Percentiles rank a stretch among this genome's conserved stretches.
phyloP scores from a whole-genome alignment of 2,888 invertebrate species.

The Archips xylosteana region DNA sequence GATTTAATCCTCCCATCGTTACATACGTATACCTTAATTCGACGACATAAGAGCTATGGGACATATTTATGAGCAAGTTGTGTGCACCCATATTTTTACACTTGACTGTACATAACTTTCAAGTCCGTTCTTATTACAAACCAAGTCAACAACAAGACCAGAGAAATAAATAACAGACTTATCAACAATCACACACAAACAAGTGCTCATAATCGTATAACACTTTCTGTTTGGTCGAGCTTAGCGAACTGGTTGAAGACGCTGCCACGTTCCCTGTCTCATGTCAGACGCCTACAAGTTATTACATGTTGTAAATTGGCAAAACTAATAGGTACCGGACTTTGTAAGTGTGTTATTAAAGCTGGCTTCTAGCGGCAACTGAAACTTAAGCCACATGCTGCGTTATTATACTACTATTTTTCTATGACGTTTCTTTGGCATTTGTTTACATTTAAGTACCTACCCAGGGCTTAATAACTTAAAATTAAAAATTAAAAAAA shows the following conservation, averaged over 20 bases:
- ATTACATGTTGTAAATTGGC: constrained; percentile 43
- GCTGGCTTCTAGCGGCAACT: background rate
- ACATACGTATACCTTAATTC: too few species aligned
- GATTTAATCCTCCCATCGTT: too few species aligned
- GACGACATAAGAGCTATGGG: too few species aligned
- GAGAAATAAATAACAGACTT: constrained; percentile 2
- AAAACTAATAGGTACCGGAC: constrained; percentile 41
- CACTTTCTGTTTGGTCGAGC: constrained; percentile 14
- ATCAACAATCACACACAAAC: constrained; percentile 8
- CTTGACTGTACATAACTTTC: background rate
- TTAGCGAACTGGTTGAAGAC: constrained; percentile 9
- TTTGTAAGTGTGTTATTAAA: constrained; percentile 20
- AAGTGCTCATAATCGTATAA: background rate
- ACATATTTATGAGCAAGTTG: too few species aligned
- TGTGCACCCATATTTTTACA: too few species aligned
- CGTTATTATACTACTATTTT: background rate
- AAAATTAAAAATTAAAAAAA: too few species aligned
- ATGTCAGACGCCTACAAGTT: constrained; percentile 40
- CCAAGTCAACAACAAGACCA: background rate
- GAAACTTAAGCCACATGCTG: background rate
- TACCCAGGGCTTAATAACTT: too few species aligned
- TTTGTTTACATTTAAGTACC: background rate
- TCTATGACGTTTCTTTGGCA: background rate
- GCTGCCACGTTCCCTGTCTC: constrained; percentile 12
- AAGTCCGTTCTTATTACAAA: background rate